phyloP scores from a whole-genome alignment of 2,113 vertebrate species.

The Eclectus roratus region DNA sequence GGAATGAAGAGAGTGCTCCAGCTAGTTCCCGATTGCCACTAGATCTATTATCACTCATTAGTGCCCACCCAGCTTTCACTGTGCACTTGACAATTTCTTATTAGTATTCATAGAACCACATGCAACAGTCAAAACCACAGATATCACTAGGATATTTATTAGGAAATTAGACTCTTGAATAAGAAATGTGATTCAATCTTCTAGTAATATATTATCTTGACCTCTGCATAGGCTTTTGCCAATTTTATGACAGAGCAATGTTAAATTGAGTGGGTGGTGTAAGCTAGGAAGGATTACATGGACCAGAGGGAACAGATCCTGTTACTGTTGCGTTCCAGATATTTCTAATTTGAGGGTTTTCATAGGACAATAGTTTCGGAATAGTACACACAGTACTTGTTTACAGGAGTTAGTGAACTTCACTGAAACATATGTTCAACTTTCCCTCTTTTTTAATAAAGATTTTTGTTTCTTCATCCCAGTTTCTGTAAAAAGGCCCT shows the following conservation, averaged over 20 bases:
- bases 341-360: constrained; percentile 45
- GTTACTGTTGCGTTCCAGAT: constrained; percentile 11
- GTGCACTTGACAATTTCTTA: constrained; percentile 38
- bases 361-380: constrained; percentile 34
- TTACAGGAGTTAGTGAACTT: constrained; percentile 35
- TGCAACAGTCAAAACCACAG: constrained; percentile 32
- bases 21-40: background rate
- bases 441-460: constrained; percentile 15
- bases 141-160: constrained; percentile 50
- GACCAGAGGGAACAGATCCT: constrained; percentile 36
- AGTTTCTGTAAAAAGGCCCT: background rate
- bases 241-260: constrained; percentile 32
- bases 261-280: constrained; percentile 56
- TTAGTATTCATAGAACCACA: constrained; percentile 8
- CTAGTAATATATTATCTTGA: constrained; percentile 48
- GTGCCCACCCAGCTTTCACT: constrained; percentile 39
- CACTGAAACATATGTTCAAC: constrained; percentile 7
- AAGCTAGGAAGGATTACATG: constrained; percentile 29
- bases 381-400: constrained; percentile 37
- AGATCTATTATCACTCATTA: constrained; percentile 14
- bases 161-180: constrained; percentile 42
- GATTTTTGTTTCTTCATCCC: background rate
- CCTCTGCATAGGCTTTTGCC: constrained; percentile 28
- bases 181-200: constrained; percentile 51
- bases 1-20: background rate